These are phyloP conservation scores for Mus caroli DNA, from an alignment of 2,797 vertebrate genomes.

Conservation along the genomic window DNA sequence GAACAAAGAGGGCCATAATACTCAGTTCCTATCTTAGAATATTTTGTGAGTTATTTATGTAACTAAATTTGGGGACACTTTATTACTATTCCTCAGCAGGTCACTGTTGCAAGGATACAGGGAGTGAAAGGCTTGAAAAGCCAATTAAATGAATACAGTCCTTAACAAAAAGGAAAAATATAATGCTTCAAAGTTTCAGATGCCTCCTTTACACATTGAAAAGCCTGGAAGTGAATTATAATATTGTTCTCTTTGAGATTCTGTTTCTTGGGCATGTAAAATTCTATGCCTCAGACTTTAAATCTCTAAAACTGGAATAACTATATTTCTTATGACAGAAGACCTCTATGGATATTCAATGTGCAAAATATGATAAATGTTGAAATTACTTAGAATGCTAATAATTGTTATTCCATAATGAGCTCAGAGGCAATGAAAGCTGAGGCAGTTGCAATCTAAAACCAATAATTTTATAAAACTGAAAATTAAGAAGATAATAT, in stretches of 20 bases:
- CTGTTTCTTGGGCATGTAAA: neutral
- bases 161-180: neutral
- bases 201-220: neutral
- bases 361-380: neutral
- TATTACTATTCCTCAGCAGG: neutral
- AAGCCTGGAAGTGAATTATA: neutral
- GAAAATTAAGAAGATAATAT: neutral
- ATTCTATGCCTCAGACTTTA: neutral
- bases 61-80: neutral
- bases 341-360: neutral
- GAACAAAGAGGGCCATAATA: neutral
- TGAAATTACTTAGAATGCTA: neutral
- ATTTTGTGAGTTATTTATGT: neutral
- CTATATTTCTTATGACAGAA: neutral
- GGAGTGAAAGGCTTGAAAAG: neutral
- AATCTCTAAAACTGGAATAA: neutral
- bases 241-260: neutral
- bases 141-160: neutral
- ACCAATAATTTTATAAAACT: neutral
- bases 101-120: neutral
- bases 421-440: neutral
- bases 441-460: neutral
- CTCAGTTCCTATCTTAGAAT: neutral
- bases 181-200: neutral
- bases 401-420: neutral